Evolutionary conservation across 2,113 vertebrate genomes (phyloP), one percentile per base, ranked within the genome.

Genomic region (Geococcyx californianus): DNA sequence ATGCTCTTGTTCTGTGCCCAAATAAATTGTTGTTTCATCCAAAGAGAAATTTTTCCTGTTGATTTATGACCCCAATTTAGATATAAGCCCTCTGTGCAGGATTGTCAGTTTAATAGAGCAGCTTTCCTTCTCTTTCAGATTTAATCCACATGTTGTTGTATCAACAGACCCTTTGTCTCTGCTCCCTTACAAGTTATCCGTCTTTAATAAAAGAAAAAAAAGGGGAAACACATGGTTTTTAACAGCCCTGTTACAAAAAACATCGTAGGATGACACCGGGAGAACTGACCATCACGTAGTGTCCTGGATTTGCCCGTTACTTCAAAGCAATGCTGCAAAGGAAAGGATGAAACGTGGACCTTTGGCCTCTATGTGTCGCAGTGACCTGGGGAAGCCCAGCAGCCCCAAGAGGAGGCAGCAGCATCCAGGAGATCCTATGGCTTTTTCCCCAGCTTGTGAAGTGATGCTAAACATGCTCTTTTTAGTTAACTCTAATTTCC

Each of bases 141-240:
- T 94, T 96, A 97, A 95, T 94, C 95, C 96, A 94, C 93, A 94
- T 95, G 94, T 91, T 90, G 79, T 90, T 96, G 28, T 92, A 93
- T 96, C 90, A 95, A 93, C 92, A 94, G 94, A 87, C 55, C 81
- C 92, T 93, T 96, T 96, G 94, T 95, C 59, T 92, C 68, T 42
- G 82, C 79, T 94, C 59, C 33, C 55, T 67, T 96, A 63, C 16
- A 55, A 77, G 63, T 94, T 95, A 76, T 58, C 69, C 62, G 79
- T 95, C 86, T 77, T 79, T 64, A 91, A 83, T 73, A 58, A 38
- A 51, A 72, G 52, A 62, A n/a, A 34, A 77, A 76, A 44, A 89
- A 90, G 60, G 68, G 84, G 84, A 96, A 93, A 52, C 87, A 88
- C 63, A 64, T 93, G 75, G 3, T 70, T 91, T 93, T 94, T 92